phyloP scores from a whole-genome alignment of 2,113 vertebrate species.

The Taxidea taxus region DNA sequence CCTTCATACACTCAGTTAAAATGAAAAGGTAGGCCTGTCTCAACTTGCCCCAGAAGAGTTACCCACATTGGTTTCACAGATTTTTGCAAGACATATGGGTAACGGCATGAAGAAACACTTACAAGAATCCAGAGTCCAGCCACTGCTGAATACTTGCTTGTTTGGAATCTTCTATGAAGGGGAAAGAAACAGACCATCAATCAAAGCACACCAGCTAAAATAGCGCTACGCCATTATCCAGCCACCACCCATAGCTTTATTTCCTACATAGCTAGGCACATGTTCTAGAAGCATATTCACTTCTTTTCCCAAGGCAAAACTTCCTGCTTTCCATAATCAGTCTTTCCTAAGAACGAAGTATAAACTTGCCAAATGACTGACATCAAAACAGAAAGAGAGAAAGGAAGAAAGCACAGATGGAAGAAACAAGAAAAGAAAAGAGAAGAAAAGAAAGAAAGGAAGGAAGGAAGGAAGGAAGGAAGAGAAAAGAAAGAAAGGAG shows the following conservation, averaged over 20 bases:
- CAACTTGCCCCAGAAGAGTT: not conserved
- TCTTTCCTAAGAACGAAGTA: conserved; percentile 22
- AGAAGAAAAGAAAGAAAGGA: too few species aligned
- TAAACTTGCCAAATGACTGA: conserved; percentile 36
- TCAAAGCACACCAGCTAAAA: not conserved
- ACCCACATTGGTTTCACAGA: not conserved
- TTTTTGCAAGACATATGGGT: not conserved
- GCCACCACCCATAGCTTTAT: not conserved
- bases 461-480: too few species aligned
- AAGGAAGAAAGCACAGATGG: not conserved
- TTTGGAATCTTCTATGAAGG: conserved; percentile 61
- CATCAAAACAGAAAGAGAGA: not conserved
- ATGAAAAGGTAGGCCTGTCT: not conserved
- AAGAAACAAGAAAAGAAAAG: too few species aligned
- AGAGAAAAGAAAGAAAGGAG: too few species aligned
- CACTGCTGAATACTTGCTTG: conserved; percentile 69
- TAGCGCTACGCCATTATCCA: not conserved
- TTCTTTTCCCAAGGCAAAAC: not conserved
- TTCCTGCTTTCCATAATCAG: conserved; percentile 50
- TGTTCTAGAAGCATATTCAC: conserved; percentile 36
- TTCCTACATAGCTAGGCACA: conserved; percentile 23
- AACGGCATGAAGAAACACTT: conserved; percentile 50
- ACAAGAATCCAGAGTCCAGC: conserved; percentile 72
- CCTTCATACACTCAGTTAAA: not conserved
- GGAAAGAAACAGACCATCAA: conserved; percentile 3